phyloP scores from a whole-genome alignment of 2,797 vertebrate genomes.

The Etheostoma nigrum region DNA sequence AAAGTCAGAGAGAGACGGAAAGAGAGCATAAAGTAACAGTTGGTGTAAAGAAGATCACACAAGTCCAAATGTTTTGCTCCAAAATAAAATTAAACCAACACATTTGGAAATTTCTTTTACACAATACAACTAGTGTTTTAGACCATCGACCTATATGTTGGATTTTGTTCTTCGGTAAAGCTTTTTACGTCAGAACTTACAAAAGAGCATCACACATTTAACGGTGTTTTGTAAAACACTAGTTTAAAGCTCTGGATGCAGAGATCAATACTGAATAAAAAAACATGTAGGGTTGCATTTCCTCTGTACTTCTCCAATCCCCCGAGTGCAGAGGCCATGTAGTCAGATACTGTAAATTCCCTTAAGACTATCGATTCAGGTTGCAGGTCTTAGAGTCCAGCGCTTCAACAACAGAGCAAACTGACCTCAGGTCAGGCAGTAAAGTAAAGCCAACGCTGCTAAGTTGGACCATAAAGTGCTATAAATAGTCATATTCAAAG shows the following conservation, averaged over 20 bases:
- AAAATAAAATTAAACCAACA: conserved; percentile 9
- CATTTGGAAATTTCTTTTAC: neutral
- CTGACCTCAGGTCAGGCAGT: conserved; percentile 47
- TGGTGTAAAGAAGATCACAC: conserved; percentile 20
- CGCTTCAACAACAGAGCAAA: conserved; percentile 28
- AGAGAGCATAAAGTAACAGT: conserved; percentile 16
- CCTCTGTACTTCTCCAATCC: conserved; percentile 72
- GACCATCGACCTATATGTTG: neutral
- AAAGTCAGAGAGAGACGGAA: conserved; percentile 23
- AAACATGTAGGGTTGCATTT: conserved; percentile 69
- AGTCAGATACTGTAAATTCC: conserved; percentile 76
- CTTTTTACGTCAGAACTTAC: conserved; percentile 12
- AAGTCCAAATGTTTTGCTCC: conserved; percentile 9
- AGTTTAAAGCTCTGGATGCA: conserved; percentile 51
- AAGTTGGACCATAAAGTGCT: conserved; percentile 38
- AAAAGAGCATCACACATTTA: conserved; percentile 35
- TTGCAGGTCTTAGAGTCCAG: conserved; percentile 61
- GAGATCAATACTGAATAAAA: conserved; percentile 71
- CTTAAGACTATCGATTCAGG: conserved; percentile 72
- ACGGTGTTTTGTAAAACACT: conserved; percentile 43
- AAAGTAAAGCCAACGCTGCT: conserved; percentile 22
- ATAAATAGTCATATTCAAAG: conserved; percentile 53
- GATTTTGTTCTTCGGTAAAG: neutral
- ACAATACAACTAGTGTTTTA: neutral
- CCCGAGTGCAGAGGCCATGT: conserved; percentile 71